These are phyloP conservation scores for Drosophila carrolli DNA, from an alignment of 1,140 invertebrate genomes.

Conservation along the genomic window DNA sequence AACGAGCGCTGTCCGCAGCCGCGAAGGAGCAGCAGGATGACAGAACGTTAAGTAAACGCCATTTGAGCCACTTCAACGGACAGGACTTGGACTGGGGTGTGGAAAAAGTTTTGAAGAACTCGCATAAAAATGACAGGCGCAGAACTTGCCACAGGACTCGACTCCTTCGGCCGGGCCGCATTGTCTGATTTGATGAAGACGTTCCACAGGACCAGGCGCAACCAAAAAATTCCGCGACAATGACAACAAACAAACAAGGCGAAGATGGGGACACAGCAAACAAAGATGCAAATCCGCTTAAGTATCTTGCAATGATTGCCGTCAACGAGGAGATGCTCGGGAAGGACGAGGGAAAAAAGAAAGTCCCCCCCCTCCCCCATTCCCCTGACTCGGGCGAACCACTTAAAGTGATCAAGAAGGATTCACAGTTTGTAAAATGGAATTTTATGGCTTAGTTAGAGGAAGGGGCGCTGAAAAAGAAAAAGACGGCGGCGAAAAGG, in stretches of 20 bases:
- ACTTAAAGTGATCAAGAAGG: conserved; percentile 84
- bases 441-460: conserved; percentile 82
- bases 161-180: conserved; percentile 27
- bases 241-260: conserved; percentile 73
- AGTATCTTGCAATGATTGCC: conserved; percentile 82
- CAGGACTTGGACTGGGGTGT: background rate
- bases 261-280: conserved; percentile 32
- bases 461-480: conserved; percentile 8
- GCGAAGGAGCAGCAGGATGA: conserved; percentile 33
- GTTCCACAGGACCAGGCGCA: conserved; percentile 32
- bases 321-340: conserved; percentile 40
- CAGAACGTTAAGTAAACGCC: conserved; percentile 79
- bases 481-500: conserved; percentile 28
- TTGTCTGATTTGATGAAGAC: conserved; percentile 77
- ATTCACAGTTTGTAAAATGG: conserved; percentile 84
- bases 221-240: conserved; percentile 57
- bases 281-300: conserved; percentile 84
- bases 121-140: conserved; percentile 79
- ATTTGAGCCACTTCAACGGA: conserved; percentile 49
- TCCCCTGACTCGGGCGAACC: conserved; percentile 48
- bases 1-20: conserved; percentile 48
- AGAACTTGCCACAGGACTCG: conserved; percentile 9
- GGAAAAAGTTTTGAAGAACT: conserved; percentile 77
- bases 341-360: conserved; percentile 4
- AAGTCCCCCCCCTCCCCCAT: conserved; percentile 22